Evolutionary conservation across 2,797 vertebrate species (phyloP), one percentile per base, ranked within the genome.

Genomic region (Amblyraja radiata): DNA sequence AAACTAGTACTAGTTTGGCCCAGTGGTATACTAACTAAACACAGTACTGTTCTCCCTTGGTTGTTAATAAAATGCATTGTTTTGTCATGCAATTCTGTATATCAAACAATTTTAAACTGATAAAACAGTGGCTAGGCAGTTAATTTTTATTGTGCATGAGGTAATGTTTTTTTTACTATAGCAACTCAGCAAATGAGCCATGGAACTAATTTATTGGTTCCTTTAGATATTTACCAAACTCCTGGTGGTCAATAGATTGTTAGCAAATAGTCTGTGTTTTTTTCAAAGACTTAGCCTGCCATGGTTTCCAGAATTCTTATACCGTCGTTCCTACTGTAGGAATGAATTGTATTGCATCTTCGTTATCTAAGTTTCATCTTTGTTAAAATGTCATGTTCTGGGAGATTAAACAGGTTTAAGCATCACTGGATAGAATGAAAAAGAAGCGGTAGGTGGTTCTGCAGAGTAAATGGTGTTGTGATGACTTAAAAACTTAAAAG

Each of bases 101-200:
- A 54, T 90, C 68, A 90, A 71, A 71, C 68, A 91, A n/a, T 74
- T 91, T 91, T 68, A 91, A 21, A 46, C 71, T 16, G 68, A 76
- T 54, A 18, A 25, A 36, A 54, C 39, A 54, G 71, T 6, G 54
- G 46, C 39, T 32, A 6, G 88, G 71, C 54, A 68, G 28, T 73
- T 54, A 91, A 39, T 21, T 6, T 74, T 74, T 76, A 71, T 21
- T 39, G 36, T 25, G 39, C 39, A 28, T 39, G 39, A 65, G 36
- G 73, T 54, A 46, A 91, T 92, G 71, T 92, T 92, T 58, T 54
- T n/a, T 73, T 73, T 73, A 68, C 88, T 54, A 71, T 73, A 74
- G 90, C 90, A 74, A 74, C 71, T 7, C 71, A 25, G 21, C 39
- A 91, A 16, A 73, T 36, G 11, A 73, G 68, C 90, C 28, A 6